Base-by-base conservation (phyloP, 2,797 vertebrate genomes). In the Strix occidentalis region DNA sequence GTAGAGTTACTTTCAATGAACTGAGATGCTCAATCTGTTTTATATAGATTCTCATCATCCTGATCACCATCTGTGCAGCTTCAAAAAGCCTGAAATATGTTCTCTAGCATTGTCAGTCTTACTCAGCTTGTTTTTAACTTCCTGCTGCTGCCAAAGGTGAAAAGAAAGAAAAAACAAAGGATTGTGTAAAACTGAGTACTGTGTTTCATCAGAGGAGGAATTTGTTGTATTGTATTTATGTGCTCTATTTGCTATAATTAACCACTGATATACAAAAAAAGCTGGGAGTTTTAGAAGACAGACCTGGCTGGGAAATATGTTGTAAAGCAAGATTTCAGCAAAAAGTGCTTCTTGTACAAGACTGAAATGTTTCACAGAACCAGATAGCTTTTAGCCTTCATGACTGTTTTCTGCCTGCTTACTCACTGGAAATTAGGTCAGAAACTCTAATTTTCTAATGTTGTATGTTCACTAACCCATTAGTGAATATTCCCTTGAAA, bases 1-100 rank as follows among this genome's bases (percentile, higher is more conserved):
- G 53, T 90, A 83, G 83, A 93, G 29, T 93, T 91, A 66, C 53
- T 70, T 70, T 72, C 74, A 93, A 57, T 78, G 79, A 81, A 58
- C 54, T 88, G 87, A 96, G 23, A 82, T 91, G 25, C 13, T 93
- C 64, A 74, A 12, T 78, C 37, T 54, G 7, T 75, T 88, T 93
- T n/a, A 37, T 72, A 80, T n/a, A 76, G 61, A 91, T 65, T 87
- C 57, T 87, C 14, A 74, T 82, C 66, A 79, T 45, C n/a, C 25
- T 65, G 53, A 84, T 90, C 50, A 65, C 37, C n/a, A 74, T 76
- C 77, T 87, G 46, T 41, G 60, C 16, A 35, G 39, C 56, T 93
- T 77, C 76, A 84, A 84, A 92, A 89, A 54, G 10, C 45, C 41
- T 86, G 41, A 93, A 91, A 82, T 43, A 3, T 31, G 7, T 60